Conservation (phyloP, 2,797 vertebrate species). For the Glossophaga mutica region DNA sequence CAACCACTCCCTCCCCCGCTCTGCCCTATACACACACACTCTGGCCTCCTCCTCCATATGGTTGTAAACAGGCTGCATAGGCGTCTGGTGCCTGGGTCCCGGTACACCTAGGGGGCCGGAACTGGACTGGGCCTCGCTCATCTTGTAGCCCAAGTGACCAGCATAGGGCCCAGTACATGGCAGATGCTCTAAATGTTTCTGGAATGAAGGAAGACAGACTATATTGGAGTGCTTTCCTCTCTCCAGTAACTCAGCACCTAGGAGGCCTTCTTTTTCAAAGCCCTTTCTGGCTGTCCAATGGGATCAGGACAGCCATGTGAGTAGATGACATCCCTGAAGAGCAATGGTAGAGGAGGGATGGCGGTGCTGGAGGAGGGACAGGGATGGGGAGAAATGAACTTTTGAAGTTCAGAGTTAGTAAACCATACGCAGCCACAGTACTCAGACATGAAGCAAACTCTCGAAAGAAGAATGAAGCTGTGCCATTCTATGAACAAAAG, state of each 20-base stretch:
- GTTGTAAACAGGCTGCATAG: background rate
- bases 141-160: background rate
- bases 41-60: background rate
- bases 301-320: background rate
- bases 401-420: background rate
- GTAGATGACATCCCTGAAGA: background rate
- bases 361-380: background rate
- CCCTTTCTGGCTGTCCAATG: fast-evolving
- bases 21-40: background rate
- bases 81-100: background rate
- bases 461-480: background rate
- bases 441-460: background rate
- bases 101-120: background rate
- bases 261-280: background rate
- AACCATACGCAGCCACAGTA: background rate
- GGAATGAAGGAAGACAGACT: background rate
- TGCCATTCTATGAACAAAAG: background rate
- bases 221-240: background rate
- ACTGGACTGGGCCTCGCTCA: background rate
- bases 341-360: background rate
- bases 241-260: fast-evolving
- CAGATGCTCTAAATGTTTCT: background rate
- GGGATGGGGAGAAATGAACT: background rate
- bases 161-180: background rate
- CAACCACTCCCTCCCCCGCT: no score